Base-by-base conservation (phyloP, 2,113 vertebrate species). In the Romanogobio albipinnatus region DNA sequence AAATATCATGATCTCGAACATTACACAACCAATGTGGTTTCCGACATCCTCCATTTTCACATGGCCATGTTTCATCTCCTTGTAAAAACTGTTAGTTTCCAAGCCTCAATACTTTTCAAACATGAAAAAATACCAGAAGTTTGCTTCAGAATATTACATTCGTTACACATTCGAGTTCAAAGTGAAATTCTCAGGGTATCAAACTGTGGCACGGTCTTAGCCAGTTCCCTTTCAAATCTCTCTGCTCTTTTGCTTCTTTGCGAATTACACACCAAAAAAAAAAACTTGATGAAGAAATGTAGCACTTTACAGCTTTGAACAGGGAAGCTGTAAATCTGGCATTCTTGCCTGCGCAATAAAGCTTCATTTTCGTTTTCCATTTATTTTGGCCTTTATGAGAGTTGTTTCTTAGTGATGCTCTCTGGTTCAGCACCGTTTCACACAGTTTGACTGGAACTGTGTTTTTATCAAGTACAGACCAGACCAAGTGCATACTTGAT, bases 1-100 rank as follows among this genome's bases (percentile, higher is more conserved):
- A 88, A 80, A 47, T 80, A 26, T 79, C 14, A 14, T 29, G 36
- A 80, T 80, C 39, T 80, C 29, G 19, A 78, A 61, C 39, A 64
- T 45, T 17, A 43, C 36, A 26, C 39, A 43, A 47, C 43, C 36
- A 47, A 29, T 49, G 56, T 80, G 45, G 15, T 76, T 49, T 51
- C n/a, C 0, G 1, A 47, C 9, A 61, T 59, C 19, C 58, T 15
- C 14, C 39, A 2, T 62, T 61, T 64, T 80, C 39, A 26, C 5
- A 62, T 47, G 47, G 7, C 47, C 11, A 51, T 17, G n/a, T 45
- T 79, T 79, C 56, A 45, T 79, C 59, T 64, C 43, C n/a, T 53
- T 45, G 61, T 29, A 51, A 68, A 78, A 61, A 81, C 7, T 11
- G 78, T 68, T 64, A 26, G 47, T 3, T 49, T 56, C 22, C 45